Conservation (phyloP, 2,888 invertebrate genomes). For the Adelognathus sp. region DNA sequence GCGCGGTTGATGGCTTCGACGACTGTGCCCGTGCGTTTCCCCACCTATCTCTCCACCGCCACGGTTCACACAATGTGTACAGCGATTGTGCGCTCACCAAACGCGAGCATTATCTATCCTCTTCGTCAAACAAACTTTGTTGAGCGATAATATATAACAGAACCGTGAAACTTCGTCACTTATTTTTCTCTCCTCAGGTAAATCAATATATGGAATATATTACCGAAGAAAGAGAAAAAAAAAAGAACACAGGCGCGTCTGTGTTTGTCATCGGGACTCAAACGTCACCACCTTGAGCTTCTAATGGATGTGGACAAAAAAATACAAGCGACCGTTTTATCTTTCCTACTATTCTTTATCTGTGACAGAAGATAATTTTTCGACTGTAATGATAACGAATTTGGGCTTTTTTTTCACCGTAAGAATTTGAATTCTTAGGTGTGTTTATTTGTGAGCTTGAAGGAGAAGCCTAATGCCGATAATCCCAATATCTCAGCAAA, state of each 20-base stretch:
- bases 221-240: constrained; percentile 8
- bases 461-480: too few relatives aligned
- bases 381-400: not conserved
- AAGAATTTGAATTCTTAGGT: too few relatives aligned
- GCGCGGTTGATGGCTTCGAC: constrained; percentile 49
- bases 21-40: too few relatives aligned
- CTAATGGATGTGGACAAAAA: not conserved
- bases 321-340: not conserved
- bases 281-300: constrained; percentile 45
- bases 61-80: constrained; percentile 20
- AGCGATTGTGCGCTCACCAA: constrained; percentile 33
- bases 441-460: too few relatives aligned
- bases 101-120: constrained; percentile 27
- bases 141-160: constrained; percentile 48
- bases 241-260: not conserved
- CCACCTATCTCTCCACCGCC: constrained; percentile 39
- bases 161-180: constrained; percentile 47
- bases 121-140: constrained; percentile 41
- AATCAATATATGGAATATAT: constrained; percentile 4
- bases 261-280: constrained; percentile 12
- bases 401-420: too few relatives aligned
- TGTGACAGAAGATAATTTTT: not conserved
- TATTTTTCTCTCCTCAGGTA: constrained; percentile 9
- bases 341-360: not conserved
- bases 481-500: too few relatives aligned